These are phyloP conservation scores for Trichonephila inaurata DNA, from an alignment of 1,140 invertebrate genomes.

Conservation along the genomic window DNA sequence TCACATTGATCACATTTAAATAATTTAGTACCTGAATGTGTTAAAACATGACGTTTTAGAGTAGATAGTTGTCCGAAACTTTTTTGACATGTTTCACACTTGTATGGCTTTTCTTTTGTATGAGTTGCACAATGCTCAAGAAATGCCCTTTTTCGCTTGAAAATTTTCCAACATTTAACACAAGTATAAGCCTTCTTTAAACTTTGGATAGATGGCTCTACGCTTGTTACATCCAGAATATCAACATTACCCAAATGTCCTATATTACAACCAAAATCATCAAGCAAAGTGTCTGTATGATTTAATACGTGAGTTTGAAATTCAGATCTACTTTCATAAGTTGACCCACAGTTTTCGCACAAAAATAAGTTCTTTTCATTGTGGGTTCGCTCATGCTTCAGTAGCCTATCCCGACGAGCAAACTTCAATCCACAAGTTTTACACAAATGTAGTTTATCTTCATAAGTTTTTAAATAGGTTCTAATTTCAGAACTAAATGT, in stretches of 20 bases:
- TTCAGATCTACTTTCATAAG: conserved; percentile 41
- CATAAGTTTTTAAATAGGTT: not conserved
- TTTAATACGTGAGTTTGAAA: conserved; percentile 41
- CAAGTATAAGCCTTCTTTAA: conserved; percentile 35
- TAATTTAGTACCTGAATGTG: conserved; percentile 96
- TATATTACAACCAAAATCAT: not conserved
- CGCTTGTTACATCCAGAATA: not conserved
- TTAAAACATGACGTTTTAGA: conserved; percentile 95
- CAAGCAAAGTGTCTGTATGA: conserved; percentile 25
- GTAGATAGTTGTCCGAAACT: conserved; percentile 88
- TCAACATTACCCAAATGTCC: not conserved
- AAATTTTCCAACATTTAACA: conserved; percentile 54
- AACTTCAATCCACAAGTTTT: conserved; percentile 24
- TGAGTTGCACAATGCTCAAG: conserved; percentile 89
- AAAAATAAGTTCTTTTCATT: not conserved
- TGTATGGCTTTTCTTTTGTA: conserved; percentile 86
- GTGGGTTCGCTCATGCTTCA: conserved; percentile 52
- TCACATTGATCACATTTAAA: conserved; percentile 94
- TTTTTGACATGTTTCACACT: conserved; percentile 83
- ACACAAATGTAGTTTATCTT: conserved; percentile 58
- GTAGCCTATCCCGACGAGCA: conserved; percentile 30
- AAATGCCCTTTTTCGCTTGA: conserved; percentile 31
- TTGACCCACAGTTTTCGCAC: conserved; percentile 35
- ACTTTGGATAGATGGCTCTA: conserved; percentile 44
- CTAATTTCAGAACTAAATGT: not conserved